Percentiles rank a stretch among this genome's conserved stretches.
These are phyloP conservation scores for Plusia festucae DNA, from an alignment of 2,888 invertebrate species.

Conservation along the genomic window DNA sequence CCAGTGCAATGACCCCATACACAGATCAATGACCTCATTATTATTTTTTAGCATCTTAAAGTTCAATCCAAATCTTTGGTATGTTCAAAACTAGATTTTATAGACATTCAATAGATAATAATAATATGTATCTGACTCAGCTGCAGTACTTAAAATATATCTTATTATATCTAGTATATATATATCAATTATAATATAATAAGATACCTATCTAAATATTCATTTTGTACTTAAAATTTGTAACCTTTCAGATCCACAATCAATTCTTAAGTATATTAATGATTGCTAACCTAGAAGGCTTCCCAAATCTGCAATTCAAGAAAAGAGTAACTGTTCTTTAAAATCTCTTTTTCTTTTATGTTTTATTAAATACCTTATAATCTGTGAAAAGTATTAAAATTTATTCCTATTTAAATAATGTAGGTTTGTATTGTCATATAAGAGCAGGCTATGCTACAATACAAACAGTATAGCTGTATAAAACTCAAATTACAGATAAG, in stretches of 20 bases:
- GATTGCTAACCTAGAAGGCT: background rate
- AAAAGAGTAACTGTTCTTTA: background rate
- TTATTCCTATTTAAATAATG: background rate
- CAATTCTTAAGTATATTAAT: background rate
- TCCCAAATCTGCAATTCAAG: too few relatives aligned
- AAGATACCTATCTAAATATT: too few relatives aligned
- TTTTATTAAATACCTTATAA: background rate
- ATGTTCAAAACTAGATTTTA: constrained; percentile 11
- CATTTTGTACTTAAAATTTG: background rate
- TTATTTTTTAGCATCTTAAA: constrained; percentile 51
- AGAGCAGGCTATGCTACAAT: background rate
- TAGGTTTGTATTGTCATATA: background rate
- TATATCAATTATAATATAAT: too few relatives aligned
- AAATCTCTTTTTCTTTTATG: background rate
- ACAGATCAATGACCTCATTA: constrained; percentile 65
- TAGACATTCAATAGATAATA: constrained; percentile 3
- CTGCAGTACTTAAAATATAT: background rate
- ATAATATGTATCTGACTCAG: background rate
- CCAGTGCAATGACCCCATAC: constrained; percentile 64
- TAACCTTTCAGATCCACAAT: too few relatives aligned
- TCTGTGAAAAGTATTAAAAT: background rate
- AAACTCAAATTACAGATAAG: too few relatives aligned
- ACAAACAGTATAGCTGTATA: background rate
- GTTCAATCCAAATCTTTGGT: constrained; percentile 11
- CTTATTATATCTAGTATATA: background rate